Evolutionary conservation across 2,797 vertebrate species (phyloP).

Genomic region (Pipistrellus pygmaeus): DNA sequence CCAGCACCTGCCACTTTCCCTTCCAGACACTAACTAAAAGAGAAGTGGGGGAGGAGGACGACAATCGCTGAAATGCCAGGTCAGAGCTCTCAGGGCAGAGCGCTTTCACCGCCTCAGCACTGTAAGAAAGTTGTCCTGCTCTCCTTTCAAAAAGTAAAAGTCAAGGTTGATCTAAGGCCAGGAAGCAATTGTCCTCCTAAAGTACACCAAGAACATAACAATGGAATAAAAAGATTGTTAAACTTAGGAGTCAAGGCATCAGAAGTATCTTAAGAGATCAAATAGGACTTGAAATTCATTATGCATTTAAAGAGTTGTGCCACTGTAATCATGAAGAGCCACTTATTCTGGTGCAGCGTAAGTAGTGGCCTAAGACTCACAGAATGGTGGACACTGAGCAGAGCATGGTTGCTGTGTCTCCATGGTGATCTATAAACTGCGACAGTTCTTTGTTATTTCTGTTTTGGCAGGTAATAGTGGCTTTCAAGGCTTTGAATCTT

Average conservation of each 20-base stretch:
- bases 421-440: background rate
- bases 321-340: constrained; percentile 34
- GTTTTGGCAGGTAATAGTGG: background rate
- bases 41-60: background rate
- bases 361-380: background rate
- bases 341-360: background rate
- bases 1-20: background rate
- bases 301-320: background rate
- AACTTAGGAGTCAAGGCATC: background rate
- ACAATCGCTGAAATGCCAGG: background rate
- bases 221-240: background rate
- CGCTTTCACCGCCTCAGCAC: background rate
- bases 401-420: background rate
- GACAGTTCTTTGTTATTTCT: background rate
- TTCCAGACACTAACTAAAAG: background rate
- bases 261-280: background rate
- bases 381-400: background rate
- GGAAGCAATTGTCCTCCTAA: background rate
- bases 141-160: background rate
- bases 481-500: constrained; percentile 27
- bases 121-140: background rate
- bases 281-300: constrained; percentile 26
- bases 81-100: background rate
- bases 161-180: background rate
- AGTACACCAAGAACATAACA: background rate